Percentiles rank a stretch among this genome's conserved stretches.
These are phyloP conservation scores for Silurus lanzhouensis DNA, from an alignment of 2,797 vertebrate genomes.

Conservation along the genomic window DNA sequence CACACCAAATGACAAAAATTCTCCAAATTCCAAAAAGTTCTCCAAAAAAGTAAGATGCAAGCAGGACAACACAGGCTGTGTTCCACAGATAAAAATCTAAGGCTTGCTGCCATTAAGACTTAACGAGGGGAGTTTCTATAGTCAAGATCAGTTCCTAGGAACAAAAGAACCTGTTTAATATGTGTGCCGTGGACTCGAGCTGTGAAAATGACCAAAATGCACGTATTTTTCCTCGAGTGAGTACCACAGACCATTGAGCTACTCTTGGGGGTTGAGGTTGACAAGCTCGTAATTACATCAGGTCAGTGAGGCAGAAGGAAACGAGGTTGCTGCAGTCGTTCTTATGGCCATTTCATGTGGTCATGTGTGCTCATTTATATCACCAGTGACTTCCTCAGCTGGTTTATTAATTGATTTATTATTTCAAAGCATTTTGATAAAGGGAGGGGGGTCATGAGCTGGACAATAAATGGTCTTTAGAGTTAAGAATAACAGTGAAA, in stretches of 20 bases:
- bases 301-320: background rate
- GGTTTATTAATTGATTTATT: background rate
- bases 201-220: conserved; percentile 9
- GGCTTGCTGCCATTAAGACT: background rate
- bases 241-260: conserved; percentile 5
- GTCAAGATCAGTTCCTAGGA: background rate
- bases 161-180: background rate
- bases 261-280: background rate
- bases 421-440: background rate
- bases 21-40: no score
- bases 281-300: background rate
- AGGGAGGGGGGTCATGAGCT: background rate
- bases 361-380: background rate
- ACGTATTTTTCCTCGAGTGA: conserved; percentile 2
- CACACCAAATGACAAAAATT: background rate
- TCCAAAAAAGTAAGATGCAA: background rate
- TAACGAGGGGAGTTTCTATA: conserved; percentile 5
- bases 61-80: background rate
- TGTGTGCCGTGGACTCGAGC: no score
- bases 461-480: background rate
- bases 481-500: background rate
- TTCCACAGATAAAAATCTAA: background rate
- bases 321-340: background rate
- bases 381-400: background rate
- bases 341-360: background rate